Base-by-base conservation (phyloP, 2,113 vertebrate species). In the Egretta garzetta region DNA sequence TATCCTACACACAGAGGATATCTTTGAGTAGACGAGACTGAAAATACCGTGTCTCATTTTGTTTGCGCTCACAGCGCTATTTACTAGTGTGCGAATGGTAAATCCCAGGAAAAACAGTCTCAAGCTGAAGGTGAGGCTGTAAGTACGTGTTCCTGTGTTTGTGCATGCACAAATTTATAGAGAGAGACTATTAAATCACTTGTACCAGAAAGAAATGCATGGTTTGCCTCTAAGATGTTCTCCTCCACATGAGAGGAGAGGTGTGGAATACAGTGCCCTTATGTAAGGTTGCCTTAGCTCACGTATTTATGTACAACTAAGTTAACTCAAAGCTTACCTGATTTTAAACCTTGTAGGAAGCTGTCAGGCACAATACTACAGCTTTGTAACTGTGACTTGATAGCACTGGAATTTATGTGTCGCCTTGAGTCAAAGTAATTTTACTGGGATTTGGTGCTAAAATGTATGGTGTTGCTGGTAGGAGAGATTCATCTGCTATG, bases 151-250 rank as follows among this genome's bases (percentile, higher is more conserved):
- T 45, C 45, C 68, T 35, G 35, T 64, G 64, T 45, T 41, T 71
- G 70, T 35, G 26, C 13, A 14, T 37, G 14, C 3, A 56, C 18
- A 23, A 0, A 0, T 60, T 68, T 67, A 16, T 68, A 30, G 3
- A 39, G 4, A 35, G 4, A 86, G 45, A 35, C 9, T 50, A n/a
- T 21, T 66, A 33, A 66, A 58, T 45, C 28, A 21, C 19, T 79
- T 59, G 56, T 59, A 62, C 33, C n/a, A 62, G 52, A 81, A 67
- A 37, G 27, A 85, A 87, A 66, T 22, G 14, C 5, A 19, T 55
- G 37, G 22, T n/a, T 87, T 70, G 17, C 60, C 32, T 79, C 70
- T 45, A 41, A 63, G n/a, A 24, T 19, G 14, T 33, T 17, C 53
- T 92, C 13, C 89, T 77, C 70, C 59, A 50, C 47, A 17, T 4